Conservation (phyloP, 2,888 invertebrate genomes). For the Lypha dubia region DNA sequence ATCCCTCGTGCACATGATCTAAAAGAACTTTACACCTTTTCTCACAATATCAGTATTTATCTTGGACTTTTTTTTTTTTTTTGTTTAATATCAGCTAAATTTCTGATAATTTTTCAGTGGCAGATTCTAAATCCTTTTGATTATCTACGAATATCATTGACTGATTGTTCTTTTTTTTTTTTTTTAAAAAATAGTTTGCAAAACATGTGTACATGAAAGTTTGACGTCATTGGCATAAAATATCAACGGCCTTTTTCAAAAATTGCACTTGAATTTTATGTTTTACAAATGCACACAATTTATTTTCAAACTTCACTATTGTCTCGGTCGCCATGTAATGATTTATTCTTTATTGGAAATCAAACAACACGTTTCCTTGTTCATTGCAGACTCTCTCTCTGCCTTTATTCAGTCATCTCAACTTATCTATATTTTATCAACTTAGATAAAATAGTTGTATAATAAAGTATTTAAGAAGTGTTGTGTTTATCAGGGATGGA, state of each 20-base stretch:
- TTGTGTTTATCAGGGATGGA: too few species aligned
- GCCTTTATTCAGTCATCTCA: too few species aligned
- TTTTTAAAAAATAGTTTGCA: constrained; percentile 98
- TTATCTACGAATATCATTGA: too few species aligned
- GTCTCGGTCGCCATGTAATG: too few species aligned
- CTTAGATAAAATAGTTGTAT: too few species aligned
- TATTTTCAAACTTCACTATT: constrained; percentile 99
- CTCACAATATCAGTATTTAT: constrained; percentile 99
- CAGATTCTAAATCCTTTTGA: constrained; percentile 98
- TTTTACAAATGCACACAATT: constrained; percentile 97
- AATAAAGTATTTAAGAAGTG: too few species aligned
- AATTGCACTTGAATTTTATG: constrained; percentile 97
- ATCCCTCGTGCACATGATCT: constrained; percentile 99
- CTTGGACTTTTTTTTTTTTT: constrained; percentile 99
- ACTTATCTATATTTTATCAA: too few species aligned
- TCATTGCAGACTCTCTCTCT: too few species aligned
- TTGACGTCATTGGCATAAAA: too few species aligned
- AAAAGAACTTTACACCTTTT: constrained; percentile 96
- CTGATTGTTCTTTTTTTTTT: constrained; percentile 99
- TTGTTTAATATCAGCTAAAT: constrained; percentile 98
- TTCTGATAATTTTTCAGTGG: constrained; percentile 98
- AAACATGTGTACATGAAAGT: constrained; percentile 99
- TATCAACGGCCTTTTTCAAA: too few species aligned
- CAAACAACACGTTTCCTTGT: too few species aligned
- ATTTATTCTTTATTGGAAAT: too few species aligned